Conservation (phyloP, 2,797 vertebrate genomes). For the Sebastes hubbsi region DNA sequence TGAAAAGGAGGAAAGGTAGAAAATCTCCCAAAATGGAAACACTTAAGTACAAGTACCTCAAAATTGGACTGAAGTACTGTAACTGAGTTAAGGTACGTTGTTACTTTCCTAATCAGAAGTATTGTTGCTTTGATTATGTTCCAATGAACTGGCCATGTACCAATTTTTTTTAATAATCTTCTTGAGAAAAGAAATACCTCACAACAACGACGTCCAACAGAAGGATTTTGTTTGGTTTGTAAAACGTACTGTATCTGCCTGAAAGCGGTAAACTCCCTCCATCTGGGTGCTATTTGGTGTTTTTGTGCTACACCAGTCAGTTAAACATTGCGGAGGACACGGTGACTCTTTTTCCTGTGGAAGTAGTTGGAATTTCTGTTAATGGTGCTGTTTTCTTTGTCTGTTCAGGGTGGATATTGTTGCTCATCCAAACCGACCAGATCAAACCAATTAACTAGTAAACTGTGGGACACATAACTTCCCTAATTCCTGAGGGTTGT, state of each 20-base stretch:
- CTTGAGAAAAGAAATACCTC: not conserved
- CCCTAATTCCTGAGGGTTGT: not conserved
- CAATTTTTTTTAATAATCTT: not conserved
- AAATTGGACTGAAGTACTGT: not conserved
- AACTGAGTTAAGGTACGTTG: not conserved
- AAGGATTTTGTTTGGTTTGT: not conserved
- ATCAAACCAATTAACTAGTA: constrained; percentile 18
- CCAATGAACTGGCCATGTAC: not conserved
- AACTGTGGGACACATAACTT: constrained; percentile 14
- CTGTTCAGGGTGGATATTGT: not conserved
- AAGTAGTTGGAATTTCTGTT: not conserved
- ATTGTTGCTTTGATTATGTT: not conserved
- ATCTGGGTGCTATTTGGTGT: not conserved
- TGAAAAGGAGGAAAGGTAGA: not conserved
- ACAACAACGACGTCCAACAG: not conserved
- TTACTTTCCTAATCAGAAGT: rapidly evolving
- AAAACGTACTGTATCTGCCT: not conserved
- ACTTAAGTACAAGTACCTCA: not conserved
- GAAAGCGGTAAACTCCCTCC: not conserved
- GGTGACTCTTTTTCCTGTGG: not conserved
- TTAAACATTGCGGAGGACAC: not conserved
- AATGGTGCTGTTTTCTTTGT: not conserved
- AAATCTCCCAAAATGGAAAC: not conserved
- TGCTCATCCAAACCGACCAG: not conserved
- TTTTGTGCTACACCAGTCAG: not conserved